Base-by-base conservation (phyloP, 2,113 vertebrate species). In the Mormoops blainvillei region DNA sequence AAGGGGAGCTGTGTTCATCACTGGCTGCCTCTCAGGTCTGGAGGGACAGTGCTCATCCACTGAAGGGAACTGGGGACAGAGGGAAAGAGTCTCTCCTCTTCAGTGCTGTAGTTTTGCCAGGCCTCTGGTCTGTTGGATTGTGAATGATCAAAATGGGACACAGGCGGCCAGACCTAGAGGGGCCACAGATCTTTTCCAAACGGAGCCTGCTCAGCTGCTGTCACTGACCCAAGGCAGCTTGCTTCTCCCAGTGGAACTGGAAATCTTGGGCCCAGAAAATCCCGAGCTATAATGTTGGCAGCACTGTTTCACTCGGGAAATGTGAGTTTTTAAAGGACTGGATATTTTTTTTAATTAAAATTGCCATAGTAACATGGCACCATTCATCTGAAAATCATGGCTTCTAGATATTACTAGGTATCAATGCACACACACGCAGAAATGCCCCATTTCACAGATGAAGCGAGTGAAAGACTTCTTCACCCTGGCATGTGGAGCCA, bases 301-400 rank as follows among this genome's bases (percentile, higher is more conserved):
- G 43, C 63, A 58, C 26, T n/a, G 31, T 58, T 63, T 91, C 26
- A 63, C 52, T 89, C 0, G 4, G 77, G 81, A 88, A 94, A 87
- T 19, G 5, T 52, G 83, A 63, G 14, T 78, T 91, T 96, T 92
- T 84, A 89, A 93, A 83, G 73, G 16, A 94, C 38, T 76, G 2
- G 56, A 1, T n/a, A n/a, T 43, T 73, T 74, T 61, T 86, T 56
- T 82, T 73, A 45, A 94, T 90, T 86, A 82, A 91, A 92, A 93
- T 96, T 7, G 11, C 96, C 86, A 87, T 96, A 95, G 96, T 96
- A 96, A 97, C 92, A 33, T 88, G 85, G 77, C 70, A 95, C 63
- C 78, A 54, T 95, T 95, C 88, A 76, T 90, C 50, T 90, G 90
- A 94, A 92, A 91, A 90, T 22, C 18, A 4, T 45, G 61, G 52